Conservation (phyloP, 2,797 vertebrate species). For the Gymnoscopelus braueri region DNA sequence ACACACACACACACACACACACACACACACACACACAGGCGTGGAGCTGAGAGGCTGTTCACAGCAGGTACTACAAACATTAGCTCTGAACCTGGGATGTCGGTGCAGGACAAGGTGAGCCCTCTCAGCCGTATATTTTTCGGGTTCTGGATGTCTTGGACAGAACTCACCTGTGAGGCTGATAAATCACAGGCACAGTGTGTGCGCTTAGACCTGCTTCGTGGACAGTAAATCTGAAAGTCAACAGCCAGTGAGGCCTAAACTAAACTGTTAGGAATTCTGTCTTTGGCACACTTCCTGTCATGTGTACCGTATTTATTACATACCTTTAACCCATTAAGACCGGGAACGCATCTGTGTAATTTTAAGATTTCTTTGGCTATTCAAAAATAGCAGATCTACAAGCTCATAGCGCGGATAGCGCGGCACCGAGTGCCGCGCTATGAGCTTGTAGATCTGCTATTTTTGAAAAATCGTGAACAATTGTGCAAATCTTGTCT, state of each 20-base stretch:
- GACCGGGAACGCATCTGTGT: too few relatives aligned
- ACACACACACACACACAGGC: slow-evolving; percentile 6
- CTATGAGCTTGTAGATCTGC: too few relatives aligned
- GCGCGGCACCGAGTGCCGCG: too few relatives aligned
- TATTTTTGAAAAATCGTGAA: too few relatives aligned
- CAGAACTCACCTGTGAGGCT: slow-evolving; percentile 73
- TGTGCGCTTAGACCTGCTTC: slow-evolving; percentile 58
- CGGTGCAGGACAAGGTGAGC: slow-evolving; percentile 58
- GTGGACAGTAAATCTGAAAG: slow-evolving; percentile 82
- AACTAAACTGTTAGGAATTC: slow-evolving; percentile 72
- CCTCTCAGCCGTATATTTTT: slow-evolving; percentile 65
- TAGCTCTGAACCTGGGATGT: slow-evolving; percentile 50
- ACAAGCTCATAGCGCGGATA: too few relatives aligned
- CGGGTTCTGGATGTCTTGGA: slow-evolving; percentile 67
- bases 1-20: too few relatives aligned
- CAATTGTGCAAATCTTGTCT: too few relatives aligned
- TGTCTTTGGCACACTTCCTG: slow-evolving; percentile 67
- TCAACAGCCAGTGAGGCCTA: slow-evolving; percentile 74
- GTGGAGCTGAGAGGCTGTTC: slow-evolving; percentile 41
- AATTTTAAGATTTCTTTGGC: too few relatives aligned
- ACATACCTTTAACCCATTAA: slow-evolving; percentile 25
- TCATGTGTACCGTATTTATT: slow-evolving; percentile 71
- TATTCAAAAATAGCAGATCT: too few relatives aligned
- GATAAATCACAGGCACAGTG: slow-evolving; percentile 75
- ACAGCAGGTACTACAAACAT: slow-evolving; percentile 44